phyloP scores from a whole-genome alignment of 1,140 invertebrate genomes.

The Leptestheria dahalacensis region DNA sequence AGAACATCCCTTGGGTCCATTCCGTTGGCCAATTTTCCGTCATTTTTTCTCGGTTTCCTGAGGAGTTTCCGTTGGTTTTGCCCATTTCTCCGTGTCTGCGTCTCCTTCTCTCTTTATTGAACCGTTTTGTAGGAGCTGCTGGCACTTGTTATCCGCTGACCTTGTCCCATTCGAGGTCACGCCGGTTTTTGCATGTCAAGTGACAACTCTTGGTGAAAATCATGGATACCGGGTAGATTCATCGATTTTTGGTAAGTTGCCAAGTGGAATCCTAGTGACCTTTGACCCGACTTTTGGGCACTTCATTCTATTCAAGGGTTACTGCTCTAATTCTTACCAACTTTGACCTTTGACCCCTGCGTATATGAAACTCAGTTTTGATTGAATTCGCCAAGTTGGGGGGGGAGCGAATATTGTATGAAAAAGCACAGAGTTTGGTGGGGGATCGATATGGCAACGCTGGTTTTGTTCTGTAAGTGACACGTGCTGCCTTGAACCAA shows the following conservation, averaged over 20 bases:
- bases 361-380: too few relatives aligned
- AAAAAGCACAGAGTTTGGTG: background rate
- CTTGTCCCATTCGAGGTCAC: background rate
- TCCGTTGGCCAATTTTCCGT: too few relatives aligned
- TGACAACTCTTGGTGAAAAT: too few relatives aligned
- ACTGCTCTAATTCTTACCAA: too few relatives aligned
- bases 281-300: background rate
- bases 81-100: too few relatives aligned
- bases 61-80: too few relatives aligned
- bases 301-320: too few relatives aligned
- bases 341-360: background rate
- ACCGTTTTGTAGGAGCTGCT: background rate
- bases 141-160: background rate
- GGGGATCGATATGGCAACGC: background rate
- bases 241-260: background rate
- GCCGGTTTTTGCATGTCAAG: background rate
- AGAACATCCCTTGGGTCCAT: too few relatives aligned
- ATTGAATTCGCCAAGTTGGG: too few relatives aligned
- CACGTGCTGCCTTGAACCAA: background rate
- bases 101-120: too few relatives aligned
- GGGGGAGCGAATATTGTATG: background rate
- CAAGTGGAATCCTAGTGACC: background rate
- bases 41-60: too few relatives aligned
- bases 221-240: background rate
- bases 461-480: background rate